A percentile compares a stretch with the other conserved stretches of the same genome.
phyloP scores from a whole-genome alignment of 1,140 invertebrate species.

The Delia radicum region DNA sequence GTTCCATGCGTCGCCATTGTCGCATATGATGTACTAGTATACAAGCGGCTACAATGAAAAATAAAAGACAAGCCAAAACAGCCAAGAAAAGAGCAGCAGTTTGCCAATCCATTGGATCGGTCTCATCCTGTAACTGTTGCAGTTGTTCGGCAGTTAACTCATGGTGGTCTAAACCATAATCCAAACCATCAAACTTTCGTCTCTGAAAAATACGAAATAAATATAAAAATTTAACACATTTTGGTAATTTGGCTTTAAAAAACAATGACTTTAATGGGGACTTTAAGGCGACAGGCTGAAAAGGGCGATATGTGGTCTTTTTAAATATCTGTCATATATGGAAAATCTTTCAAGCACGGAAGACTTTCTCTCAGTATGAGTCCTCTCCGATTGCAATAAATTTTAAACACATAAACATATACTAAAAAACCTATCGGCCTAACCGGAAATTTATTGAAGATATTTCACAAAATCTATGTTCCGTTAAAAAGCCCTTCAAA shows the following conservation, averaged over 20 bases:
- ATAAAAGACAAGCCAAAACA: constrained; percentile 64
- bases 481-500: too few species aligned
- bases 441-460: too few species aligned
- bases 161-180: constrained; percentile 30
- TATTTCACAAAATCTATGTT: too few species aligned
- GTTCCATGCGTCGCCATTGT: constrained; percentile 64
- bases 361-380: too few species aligned
- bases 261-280: too few species aligned
- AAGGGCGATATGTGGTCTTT: too few species aligned
- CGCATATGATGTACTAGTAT: constrained; percentile 65
- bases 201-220: constrained; percentile 34
- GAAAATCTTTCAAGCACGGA: too few species aligned
- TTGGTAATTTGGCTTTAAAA: not conserved
- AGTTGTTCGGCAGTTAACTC: constrained; percentile 49
- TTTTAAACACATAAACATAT: too few species aligned
- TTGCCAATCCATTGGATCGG: constrained; percentile 60
- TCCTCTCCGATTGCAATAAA: too few species aligned
- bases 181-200: constrained; percentile 41
- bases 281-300: too few species aligned
- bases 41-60: constrained; percentile 65
- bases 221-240: not conserved
- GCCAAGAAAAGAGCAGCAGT: constrained; percentile 62
- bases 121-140: constrained; percentile 49
- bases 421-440: too few species aligned
- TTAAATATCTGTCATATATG: too few species aligned